phyloP scores from a whole-genome alignment of 2,113 vertebrate genomes.

The Hystrix brachyura region DNA sequence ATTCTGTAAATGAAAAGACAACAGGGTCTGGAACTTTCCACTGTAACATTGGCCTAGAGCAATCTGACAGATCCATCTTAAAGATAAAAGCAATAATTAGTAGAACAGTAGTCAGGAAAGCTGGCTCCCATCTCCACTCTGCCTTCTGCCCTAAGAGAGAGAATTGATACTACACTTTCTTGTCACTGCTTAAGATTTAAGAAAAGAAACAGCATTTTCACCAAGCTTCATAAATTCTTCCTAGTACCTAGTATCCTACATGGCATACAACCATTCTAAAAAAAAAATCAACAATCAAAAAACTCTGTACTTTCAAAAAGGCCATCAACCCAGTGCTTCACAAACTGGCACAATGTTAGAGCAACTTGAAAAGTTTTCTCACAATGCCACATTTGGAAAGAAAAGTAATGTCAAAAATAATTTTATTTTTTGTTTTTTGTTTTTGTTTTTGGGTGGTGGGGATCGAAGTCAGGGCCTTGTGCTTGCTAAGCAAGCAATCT shows the following conservation, averaged over 20 bases:
- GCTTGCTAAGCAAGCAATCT: too few species aligned
- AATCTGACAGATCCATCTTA: not conserved
- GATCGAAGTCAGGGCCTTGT: too few species aligned
- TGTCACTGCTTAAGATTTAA: not conserved
- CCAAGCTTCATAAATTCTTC: constrained; percentile 20
- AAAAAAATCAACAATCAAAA: not conserved
- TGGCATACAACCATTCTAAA: not conserved
- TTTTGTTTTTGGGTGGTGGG: too few species aligned
- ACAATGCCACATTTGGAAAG: constrained; percentile 7
- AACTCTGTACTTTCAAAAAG: not conserved
- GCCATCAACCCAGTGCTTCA: not conserved
- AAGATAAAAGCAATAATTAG: constrained; percentile 13
- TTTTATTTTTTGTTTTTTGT: too few species aligned
- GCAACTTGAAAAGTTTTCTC: not conserved
- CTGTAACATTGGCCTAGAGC: not conserved
- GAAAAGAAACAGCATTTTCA: constrained; percentile 38
- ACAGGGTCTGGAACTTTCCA: constrained; percentile 5
- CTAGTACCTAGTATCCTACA: not conserved
- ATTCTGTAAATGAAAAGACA: constrained; percentile 32
- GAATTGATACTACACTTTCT: not conserved
- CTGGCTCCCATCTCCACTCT: not conserved
- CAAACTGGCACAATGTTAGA: not conserved
- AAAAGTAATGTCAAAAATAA: not conserved
- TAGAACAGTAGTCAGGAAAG: not conserved
- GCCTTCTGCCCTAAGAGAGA: not conserved